Conservation (phyloP, 2,113 vertebrate genomes). For the Steatornis caripensis region DNA sequence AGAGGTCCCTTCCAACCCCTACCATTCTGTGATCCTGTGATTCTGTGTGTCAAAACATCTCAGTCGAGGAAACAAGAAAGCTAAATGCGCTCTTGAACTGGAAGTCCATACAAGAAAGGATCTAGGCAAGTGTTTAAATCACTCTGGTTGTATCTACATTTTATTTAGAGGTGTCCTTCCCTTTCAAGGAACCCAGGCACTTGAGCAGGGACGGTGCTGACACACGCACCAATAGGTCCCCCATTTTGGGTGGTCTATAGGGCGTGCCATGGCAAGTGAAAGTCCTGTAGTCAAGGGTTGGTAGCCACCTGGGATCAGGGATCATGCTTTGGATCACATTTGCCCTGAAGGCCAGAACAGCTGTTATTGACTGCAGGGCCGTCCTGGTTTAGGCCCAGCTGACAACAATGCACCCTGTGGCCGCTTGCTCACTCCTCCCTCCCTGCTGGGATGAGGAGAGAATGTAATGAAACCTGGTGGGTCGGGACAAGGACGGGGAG, state of each 20-base stretch:
- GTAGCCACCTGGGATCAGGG: not conserved
- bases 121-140: not conserved
- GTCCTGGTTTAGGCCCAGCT: too few relatives aligned
- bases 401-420: too few relatives aligned
- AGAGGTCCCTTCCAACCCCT: too few relatives aligned
- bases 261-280: not conserved
- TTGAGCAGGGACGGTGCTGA: not conserved
- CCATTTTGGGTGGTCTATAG: not conserved
- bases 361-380: not conserved
- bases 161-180: not conserved
- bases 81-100: not conserved
- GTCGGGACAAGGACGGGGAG: too few relatives aligned
- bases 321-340: fast-evolving
- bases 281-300: not conserved
- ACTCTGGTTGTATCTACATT: not conserved
- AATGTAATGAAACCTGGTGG: too few relatives aligned
- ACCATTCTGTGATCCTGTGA: too few relatives aligned
- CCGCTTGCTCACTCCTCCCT: too few relatives aligned
- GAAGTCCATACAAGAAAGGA: not conserved
- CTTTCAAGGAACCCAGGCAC: not conserved
- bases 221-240: not conserved
- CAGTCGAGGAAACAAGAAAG: not conserved
- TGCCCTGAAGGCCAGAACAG: not conserved
- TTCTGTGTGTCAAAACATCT: not conserved
- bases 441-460: too few relatives aligned